A percentile compares a stretch with the other conserved stretches of the same genome.
Conservation (phyloP, 2,797 vertebrate species). For the Chromobotia macracanthus region DNA sequence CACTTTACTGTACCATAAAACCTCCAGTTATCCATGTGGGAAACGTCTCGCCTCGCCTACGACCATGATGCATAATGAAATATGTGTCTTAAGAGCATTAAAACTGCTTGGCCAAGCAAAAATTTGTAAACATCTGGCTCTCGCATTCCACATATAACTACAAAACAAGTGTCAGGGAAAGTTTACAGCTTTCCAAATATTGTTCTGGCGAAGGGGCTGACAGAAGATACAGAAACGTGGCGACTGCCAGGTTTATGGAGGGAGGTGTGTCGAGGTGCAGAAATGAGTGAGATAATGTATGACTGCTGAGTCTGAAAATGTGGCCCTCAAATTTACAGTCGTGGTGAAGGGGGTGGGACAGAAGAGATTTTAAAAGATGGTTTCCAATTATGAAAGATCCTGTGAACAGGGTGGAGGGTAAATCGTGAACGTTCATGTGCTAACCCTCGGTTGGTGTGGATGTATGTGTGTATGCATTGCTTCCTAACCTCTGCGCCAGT, state of each 20-base stretch:
- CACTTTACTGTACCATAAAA: conserved; percentile 78
- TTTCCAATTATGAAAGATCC: conserved; percentile 56
- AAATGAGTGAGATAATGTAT: conserved; percentile 47
- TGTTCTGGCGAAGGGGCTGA: conserved; percentile 41
- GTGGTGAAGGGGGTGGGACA: conserved; percentile 10
- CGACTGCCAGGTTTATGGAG: background rate
- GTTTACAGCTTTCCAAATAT: conserved; percentile 58
- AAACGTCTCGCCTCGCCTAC: conserved; percentile 68
- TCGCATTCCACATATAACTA: conserved; percentile 43
- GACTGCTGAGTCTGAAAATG: conserved; percentile 49
- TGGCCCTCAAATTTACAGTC: conserved; percentile 44
- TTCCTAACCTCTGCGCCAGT: conserved; percentile 11
- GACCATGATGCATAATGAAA: conserved; percentile 68
- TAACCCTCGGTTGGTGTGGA: conserved; percentile 16
- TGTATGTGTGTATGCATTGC: background rate
- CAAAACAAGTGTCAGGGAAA: conserved; percentile 34
- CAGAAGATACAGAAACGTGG: conserved; percentile 3
- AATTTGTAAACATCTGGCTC: conserved; percentile 54
- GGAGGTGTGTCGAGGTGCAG: conserved; percentile 10
- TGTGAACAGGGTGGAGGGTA: conserved; percentile 23
- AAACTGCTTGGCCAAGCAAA: conserved; percentile 56
- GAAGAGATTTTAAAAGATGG: conserved; percentile 54
- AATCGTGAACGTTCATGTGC: background rate
- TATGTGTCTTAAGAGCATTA: conserved; percentile 66
- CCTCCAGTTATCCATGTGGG: conserved; percentile 66